Evolutionary conservation across 2,888 invertebrate species (phyloP).

Genomic region (Steromphala cineraria): DNA sequence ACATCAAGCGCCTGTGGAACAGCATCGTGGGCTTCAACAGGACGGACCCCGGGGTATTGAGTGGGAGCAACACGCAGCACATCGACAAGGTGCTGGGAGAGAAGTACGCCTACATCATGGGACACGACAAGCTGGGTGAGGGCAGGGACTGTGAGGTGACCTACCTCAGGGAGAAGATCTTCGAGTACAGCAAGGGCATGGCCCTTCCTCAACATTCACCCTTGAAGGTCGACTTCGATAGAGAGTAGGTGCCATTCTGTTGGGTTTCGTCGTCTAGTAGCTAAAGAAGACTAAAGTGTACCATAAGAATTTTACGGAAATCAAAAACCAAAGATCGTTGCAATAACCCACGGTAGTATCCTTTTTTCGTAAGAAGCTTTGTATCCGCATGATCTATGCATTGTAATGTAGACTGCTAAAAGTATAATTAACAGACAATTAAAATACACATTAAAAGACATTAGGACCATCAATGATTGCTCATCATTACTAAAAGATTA

Average conservation of each 20-base stretch:
- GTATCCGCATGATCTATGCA: too few species aligned
- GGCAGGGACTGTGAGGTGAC: not conserved
- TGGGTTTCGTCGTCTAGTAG: too few species aligned
- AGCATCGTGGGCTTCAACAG: not conserved
- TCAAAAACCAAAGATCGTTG: too few species aligned
- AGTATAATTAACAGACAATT: too few species aligned
- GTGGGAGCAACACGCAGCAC: not conserved
- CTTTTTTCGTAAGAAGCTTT: too few species aligned
- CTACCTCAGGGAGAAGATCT: not conserved
- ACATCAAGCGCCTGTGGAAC: constrained; percentile 1
- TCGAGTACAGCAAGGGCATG: constrained; percentile 9
- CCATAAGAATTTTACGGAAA: too few species aligned
- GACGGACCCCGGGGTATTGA: not conserved
- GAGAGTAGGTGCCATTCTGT: not conserved
- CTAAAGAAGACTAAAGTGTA: too few species aligned
- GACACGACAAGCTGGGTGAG: not conserved
- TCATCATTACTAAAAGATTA: too few species aligned
- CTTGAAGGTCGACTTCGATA: not conserved
- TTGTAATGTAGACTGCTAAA: too few species aligned
- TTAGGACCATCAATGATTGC: too few species aligned
- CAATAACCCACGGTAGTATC: too few species aligned
- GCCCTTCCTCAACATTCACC: not conserved
- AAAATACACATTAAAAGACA: too few species aligned
- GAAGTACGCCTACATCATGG: constrained; percentile 10
- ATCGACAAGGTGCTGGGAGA: not conserved